phyloP scores from a whole-genome alignment of 2,888 invertebrate genomes.

The Glaucopsyche alexis region DNA sequence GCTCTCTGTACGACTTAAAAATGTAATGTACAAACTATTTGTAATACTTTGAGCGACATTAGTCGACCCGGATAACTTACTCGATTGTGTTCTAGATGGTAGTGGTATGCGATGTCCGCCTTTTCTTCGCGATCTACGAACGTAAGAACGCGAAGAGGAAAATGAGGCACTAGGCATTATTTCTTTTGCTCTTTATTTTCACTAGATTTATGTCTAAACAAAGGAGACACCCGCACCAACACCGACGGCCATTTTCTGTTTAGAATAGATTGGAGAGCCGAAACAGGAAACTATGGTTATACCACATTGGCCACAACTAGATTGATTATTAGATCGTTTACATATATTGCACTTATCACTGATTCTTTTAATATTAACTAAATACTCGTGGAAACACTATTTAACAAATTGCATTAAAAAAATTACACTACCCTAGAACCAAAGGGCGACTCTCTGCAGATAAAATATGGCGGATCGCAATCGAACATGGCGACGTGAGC shows the following conservation, averaged over 20 bases:
- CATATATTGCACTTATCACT: conserved; percentile 65
- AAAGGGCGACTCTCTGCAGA: conserved; percentile 68
- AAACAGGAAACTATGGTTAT: conserved; percentile 65
- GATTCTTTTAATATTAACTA: conserved; percentile 58
- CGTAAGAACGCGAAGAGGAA: conserved; percentile 94
- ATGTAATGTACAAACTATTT: conserved; percentile 59
- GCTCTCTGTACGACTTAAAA: conserved; percentile 44
- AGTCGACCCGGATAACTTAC: conserved; percentile 82
- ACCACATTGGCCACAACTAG: conserved; percentile 59
- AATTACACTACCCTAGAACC: conserved; percentile 64
- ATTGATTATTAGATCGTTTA: conserved; percentile 49
- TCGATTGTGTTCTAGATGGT: conserved; percentile 89
- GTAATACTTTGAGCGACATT: conserved; percentile 64
- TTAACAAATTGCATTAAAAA: conserved; percentile 61
- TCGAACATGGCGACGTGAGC: conserved; percentile 67
- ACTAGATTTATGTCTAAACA: conserved; percentile 85
- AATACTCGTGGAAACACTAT: conserved; percentile 71
- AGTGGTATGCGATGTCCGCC: conserved; percentile 92
- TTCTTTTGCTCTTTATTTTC: conserved; percentile 77
- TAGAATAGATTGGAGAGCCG: conserved; percentile 78
- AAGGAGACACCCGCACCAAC: conserved; percentile 90
- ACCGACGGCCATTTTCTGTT: conserved; percentile 91
- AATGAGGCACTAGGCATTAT: conserved; percentile 98
- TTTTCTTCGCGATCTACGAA: conserved; percentile 94
- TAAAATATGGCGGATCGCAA: conserved; percentile 74